Percentiles rank a stretch among this genome's conserved stretches.
phyloP scores from a whole-genome alignment of 2,797 vertebrate species.

The Percopsis omiscomaycus region DNA sequence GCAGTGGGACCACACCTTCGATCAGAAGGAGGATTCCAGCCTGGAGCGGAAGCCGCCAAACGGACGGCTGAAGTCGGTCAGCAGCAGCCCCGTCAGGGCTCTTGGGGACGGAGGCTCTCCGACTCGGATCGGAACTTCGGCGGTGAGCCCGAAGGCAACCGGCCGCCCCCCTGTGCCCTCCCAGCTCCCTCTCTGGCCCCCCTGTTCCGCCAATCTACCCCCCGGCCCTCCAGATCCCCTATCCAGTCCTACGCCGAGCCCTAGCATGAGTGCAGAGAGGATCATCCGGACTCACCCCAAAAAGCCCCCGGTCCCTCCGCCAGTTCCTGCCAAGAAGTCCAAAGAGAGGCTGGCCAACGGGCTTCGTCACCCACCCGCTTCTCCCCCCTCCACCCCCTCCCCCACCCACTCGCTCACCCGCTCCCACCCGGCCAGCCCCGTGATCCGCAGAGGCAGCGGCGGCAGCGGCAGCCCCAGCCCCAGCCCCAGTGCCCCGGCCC shows the following conservation, averaged over 20 bases:
- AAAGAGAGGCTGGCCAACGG: slow-evolving; percentile 90
- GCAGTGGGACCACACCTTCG: slow-evolving; percentile 72
- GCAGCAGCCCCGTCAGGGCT: slow-evolving; percentile 39
- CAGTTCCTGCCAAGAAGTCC: slow-evolving; percentile 95
- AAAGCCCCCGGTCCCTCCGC: slow-evolving; percentile 90
- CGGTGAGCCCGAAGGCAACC: slow-evolving; percentile 63
- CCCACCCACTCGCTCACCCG: slow-evolving; percentile 63
- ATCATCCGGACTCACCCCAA: slow-evolving; percentile 81
- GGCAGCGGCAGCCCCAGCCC: slow-evolving; percentile 32
- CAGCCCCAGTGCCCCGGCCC: slow-evolving; percentile 59
- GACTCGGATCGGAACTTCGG: slow-evolving; percentile 32
- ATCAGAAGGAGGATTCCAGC: slow-evolving; percentile 55
- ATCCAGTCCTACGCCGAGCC: not conserved
- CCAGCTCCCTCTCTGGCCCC: slow-evolving; percentile 27
- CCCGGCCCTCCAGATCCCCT: slow-evolving; percentile 60
- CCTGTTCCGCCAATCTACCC: slow-evolving; percentile 43
- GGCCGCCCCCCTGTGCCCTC: slow-evolving; percentile 59
- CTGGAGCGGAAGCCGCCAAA: slow-evolving; percentile 38
- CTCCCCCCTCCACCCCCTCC: slow-evolving; percentile 71
- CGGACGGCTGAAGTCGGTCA: slow-evolving; percentile 33
- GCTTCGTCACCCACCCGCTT: slow-evolving; percentile 75
- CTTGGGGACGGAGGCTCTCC: slow-evolving; percentile 29
- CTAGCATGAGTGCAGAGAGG: slow-evolving; percentile 44
- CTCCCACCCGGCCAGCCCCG: slow-evolving; percentile 67
- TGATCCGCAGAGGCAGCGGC: slow-evolving; percentile 49